Base-by-base conservation (phyloP, 2,797 vertebrate species). In the Meriones psammophilus region DNA sequence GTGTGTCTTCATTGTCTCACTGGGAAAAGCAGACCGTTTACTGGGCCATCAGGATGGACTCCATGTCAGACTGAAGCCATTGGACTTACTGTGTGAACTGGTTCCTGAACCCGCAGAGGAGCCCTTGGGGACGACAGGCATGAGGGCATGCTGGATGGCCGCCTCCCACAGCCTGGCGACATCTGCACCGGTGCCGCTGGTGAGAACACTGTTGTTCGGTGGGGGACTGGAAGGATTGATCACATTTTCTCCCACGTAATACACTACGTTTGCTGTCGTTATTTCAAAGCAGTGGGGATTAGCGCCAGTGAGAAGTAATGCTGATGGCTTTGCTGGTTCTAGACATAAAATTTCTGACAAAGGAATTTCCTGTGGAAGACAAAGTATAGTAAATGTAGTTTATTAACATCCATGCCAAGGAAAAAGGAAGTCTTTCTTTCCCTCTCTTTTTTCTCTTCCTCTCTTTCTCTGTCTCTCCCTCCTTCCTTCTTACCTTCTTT, bases 281-380 rank as follows among this genome's bases (percentile, higher is more conserved):
- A 99, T 99, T 99, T 99, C 99, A 93, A 99, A 99, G 97, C 99
- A 99, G 97, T 99, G 99, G 83, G 98, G 99, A 96, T 99, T 99
- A 80, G 99, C 98, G 95, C 99, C 99, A 66, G 98, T 99, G 28
- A 99, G 99, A 71, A 99, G 98, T 89, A 99, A 98, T 84, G 98
- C 98, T 66, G 99, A 98, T 83, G 98, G 98, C 98, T 99, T 99
- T 94, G 99, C 99, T 54, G 99, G 98, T 89, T 99, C 99, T 98
- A 99, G 98, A 78, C 99, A 99, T 93, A 99, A 98, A 98, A 99
- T 99, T 98, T 99, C 99, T 56, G 99, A 99, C 97, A 99, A 98
- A 42, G 99, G 99, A 96, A 99, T 99, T 98, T 99, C 99, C 99
- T 99, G 98, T 76, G 80, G 97, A 97, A 89, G 39, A 96, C 97